Evolutionary conservation across 1,140 invertebrate species (phyloP), one percentile per base, ranked within the genome.

Genomic region (Muscidifurax raptorellus): DNA sequence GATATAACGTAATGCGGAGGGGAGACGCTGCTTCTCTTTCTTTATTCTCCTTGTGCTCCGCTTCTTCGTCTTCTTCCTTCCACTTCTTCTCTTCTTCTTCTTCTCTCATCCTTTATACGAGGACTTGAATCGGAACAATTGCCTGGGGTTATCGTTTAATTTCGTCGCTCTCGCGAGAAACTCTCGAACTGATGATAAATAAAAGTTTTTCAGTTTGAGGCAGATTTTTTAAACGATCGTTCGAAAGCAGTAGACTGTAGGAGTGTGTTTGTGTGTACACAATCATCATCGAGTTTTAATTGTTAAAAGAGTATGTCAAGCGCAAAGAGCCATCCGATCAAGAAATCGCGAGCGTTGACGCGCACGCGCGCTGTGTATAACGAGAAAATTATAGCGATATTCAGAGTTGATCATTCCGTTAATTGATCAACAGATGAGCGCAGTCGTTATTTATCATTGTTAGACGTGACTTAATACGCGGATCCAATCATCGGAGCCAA

Each of bases 81-180:
- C 15, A n/a, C 40, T 47, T 27, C 47, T 22, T 32, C 13, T 22
- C 77, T 66, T 67, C 77, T 44, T 67, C 59, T 64, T 72, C 15
- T 18, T 27, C 10, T 3, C 22, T 72, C 30, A 13, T 72, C 30
- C 9, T 44, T 79, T 79, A 79, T 67, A 2, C 18, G 4, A 22
- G 13, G 25, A 77, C 47, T 64, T 27, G 75, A 64, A 32, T 32
- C 32, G 13, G n/a, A 67, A 79, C 77, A 66, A 79, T 67, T 67
- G 77, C 64, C 22, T 27, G 76, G 47, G 12, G 27, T 59, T 78
- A 78, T 78, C 76, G 76, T 64, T 78, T 78, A 28, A 78, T 78
- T 78, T 78, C 47, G 40, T 47, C 2, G 30, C 22, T 36, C 27
- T 72, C 28, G 25, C 9, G 15, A 5, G 2, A 22, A 6, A 5